A percentile compares a stretch with the other conserved stretches of the same genome.
phyloP scores from a whole-genome alignment of 2,888 invertebrate genomes.

The Apoda limacodes region DNA sequence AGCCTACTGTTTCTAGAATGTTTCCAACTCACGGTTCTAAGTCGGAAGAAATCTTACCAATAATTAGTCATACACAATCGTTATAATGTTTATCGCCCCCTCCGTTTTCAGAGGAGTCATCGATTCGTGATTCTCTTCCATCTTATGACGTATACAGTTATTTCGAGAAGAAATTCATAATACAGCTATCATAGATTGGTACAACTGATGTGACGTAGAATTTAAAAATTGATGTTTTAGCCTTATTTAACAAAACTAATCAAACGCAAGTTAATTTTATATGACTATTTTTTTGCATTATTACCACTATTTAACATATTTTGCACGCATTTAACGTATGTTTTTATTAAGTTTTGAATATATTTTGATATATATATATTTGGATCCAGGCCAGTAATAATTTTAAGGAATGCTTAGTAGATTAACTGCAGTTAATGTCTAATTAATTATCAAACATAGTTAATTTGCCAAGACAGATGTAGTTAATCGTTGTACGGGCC shows the following conservation, averaged over 20 bases:
- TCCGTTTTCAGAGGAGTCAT: constrained; percentile 39
- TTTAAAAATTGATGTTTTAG: too few species aligned
- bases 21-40: too few species aligned
- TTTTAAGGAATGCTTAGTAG: too few species aligned
- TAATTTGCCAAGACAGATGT: constrained; percentile 57
- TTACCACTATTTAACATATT: too few species aligned
- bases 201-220: too few species aligned
- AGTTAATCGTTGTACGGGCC: constrained; percentile 22
- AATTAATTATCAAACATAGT: constrained; percentile 10
- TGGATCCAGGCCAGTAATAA: too few species aligned
- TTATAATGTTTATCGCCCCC: constrained; percentile 40
- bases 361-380: too few species aligned
- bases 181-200: constrained; percentile 25
- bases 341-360: too few species aligned
- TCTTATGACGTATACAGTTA: constrained; percentile 51
- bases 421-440: background rate
- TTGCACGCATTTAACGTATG: too few species aligned
- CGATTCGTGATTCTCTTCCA: constrained; percentile 32
- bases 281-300: too few species aligned
- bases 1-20: constrained; percentile 12
- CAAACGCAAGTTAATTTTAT: too few species aligned
- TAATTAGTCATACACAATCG: constrained; percentile 42
- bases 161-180: constrained; percentile 35
- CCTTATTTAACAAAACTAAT: too few species aligned
- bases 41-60: constrained; percentile 46